phyloP scores from a whole-genome alignment of 92 coral and sea anemone genomes.

The Porites cylindrica region DNA sequence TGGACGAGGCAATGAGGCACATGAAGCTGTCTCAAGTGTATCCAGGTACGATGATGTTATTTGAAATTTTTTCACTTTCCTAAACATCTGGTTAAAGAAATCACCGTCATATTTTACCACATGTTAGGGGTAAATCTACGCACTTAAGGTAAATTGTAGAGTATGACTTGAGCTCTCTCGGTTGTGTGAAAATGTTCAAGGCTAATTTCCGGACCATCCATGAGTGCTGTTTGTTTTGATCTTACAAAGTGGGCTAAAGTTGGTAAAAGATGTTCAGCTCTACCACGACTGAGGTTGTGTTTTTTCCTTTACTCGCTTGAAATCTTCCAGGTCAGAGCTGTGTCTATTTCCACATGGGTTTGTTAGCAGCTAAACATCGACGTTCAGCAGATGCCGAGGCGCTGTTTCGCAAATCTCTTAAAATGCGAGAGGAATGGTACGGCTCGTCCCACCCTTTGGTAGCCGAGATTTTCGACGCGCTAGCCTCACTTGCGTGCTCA shows the following conservation, averaged over 20 bases:
- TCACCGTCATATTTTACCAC: too few relatives aligned
- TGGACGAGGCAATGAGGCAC: constrained; percentile 82
- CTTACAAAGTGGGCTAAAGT: too few relatives aligned
- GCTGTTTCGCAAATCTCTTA: constrained; percentile 75
- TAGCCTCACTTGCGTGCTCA: constrained; percentile 83
- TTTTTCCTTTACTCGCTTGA: too few relatives aligned
- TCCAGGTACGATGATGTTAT: constrained; percentile 60
- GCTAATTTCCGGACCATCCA: too few relatives aligned
- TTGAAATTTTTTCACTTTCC: too few relatives aligned
- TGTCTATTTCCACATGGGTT: constrained; percentile 82
- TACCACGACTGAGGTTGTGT: not conserved
- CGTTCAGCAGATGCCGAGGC: constrained; percentile 80
- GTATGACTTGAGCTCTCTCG: too few relatives aligned
- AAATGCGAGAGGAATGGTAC: constrained; percentile 88
- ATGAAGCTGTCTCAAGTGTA: constrained; percentile 76
- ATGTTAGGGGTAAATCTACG: too few relatives aligned
- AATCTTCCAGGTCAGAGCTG: constrained; percentile 9
- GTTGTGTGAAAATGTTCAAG: too few relatives aligned
- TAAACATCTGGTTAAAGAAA: too few relatives aligned
- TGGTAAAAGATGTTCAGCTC: not conserved
- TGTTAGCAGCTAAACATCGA: constrained; percentile 79
- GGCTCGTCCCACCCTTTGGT: constrained; percentile 91
- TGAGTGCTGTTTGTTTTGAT: too few relatives aligned
- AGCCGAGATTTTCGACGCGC: constrained; percentile 84
- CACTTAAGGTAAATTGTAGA: too few relatives aligned